Percentiles rank a stretch among this genome's conserved stretches.
Conservation (phyloP, 1,140 invertebrate species). For the Hormaphis cornu region DNA sequence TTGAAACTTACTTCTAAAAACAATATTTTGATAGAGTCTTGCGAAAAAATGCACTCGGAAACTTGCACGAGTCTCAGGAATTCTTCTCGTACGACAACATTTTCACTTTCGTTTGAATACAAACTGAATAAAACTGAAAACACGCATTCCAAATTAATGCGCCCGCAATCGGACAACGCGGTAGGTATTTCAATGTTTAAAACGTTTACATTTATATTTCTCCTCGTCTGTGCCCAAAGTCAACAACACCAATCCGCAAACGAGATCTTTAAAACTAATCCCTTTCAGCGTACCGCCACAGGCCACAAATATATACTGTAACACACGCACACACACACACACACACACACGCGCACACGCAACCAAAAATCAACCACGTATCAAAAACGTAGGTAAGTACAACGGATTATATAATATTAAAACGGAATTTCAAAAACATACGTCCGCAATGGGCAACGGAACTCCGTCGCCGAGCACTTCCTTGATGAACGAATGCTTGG, state of each 20-base stretch:
- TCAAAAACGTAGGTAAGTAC: constrained; percentile 28
- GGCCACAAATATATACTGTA: constrained; percentile 61
- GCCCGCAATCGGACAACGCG: constrained; percentile 29
- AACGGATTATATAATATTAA: background rate
- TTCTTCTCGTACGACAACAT: constrained; percentile 63
- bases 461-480: constrained; percentile 78
- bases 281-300: constrained; percentile 72
- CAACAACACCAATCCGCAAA: constrained; percentile 72
- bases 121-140: constrained; percentile 70
- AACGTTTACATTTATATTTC: constrained; percentile 66
- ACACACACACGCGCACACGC: too few relatives aligned
- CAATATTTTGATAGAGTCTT: constrained; percentile 5
- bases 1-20: constrained; percentile 21
- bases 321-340: too few relatives aligned
- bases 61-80: constrained; percentile 47
- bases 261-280: constrained; percentile 69
- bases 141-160: constrained; percentile 33
- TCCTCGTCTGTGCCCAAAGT: constrained; percentile 73
- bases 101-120: constrained; percentile 70
- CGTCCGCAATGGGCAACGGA: constrained; percentile 64
- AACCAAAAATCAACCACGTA: constrained; percentile 35
- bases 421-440: constrained; percentile 38
- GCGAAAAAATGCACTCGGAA: constrained; percentile 15
- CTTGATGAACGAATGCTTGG: constrained; percentile 61
- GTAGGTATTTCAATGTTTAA: background rate